Evolutionary conservation across 2,888 invertebrate genomes (phyloP), one percentile per base, ranked within the genome.

Genomic region (Amaurobius ferox): DNA sequence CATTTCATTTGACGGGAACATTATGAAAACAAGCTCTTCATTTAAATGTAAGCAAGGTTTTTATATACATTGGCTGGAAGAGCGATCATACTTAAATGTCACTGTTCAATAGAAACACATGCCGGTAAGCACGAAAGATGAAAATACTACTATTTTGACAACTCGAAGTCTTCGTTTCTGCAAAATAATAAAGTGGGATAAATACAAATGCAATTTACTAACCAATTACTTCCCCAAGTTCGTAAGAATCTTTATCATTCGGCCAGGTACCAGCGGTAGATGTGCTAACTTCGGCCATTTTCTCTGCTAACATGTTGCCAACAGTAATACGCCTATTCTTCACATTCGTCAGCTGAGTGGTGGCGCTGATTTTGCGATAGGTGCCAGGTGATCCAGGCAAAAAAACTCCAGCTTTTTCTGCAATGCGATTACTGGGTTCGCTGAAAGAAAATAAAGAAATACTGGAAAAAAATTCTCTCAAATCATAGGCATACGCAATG

Each of bases 171-270:
- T 3, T 44, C n/a, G 9, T 44, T 11, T 11, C 9, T 2, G n/a
- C 6, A 16, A 44, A 44, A 11, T 44, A 44, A 44, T 44, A 13
- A 44, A 44, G n/a, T 11, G 3, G 6, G 16, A 13, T 11, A 11
- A 16, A 44, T 44, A 44, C 2, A 11, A 13, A 11, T 11, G 23
- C 3, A 55, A 55, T 55, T 55, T 55, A 94, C 94, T 93, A 92
- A 96, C 97, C 97, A 91, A 98, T 98, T 90, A 98, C 96, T 93
- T 98, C 97, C 90, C 95, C 94, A 90, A 98, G 92, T 92, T 97
- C 97, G 92, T 98, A 98, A 92, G 96, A 96, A 91, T 96, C 96
- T 92, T 96, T 95, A 91, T 94, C 94, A 93, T 97, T 97, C 89
- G 97, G 95, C 98, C 98, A 98, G 28, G 35, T 79, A 1, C 68